phyloP scores from a whole-genome alignment of 2,888 invertebrate species.

The Mesochorus sp. region DNA sequence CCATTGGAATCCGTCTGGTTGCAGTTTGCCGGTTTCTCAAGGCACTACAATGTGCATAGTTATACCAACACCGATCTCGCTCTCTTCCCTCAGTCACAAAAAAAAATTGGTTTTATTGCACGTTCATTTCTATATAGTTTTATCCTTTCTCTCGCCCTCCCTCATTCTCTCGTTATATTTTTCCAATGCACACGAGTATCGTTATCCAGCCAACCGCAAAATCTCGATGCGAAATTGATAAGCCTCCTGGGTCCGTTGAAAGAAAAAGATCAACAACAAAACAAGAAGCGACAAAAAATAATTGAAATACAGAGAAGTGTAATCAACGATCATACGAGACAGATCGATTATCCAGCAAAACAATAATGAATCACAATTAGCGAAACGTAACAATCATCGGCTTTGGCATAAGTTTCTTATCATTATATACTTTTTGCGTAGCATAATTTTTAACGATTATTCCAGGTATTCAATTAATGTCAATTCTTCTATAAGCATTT shows the following conservation, averaged over 20 bases:
- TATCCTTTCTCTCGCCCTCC: background rate
- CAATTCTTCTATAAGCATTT: background rate
- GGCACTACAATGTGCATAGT: conserved; percentile 7
- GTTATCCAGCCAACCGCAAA: conserved; percentile 48
- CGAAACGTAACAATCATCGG: no score
- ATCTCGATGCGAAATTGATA: conserved; percentile 61
- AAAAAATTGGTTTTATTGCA: background rate
- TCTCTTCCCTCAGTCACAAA: background rate
- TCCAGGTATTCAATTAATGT: background rate
- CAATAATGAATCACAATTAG: background rate
- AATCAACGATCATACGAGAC: background rate
- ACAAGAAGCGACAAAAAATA: background rate
- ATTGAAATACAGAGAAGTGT: background rate
- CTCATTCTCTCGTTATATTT: conserved; percentile 6
- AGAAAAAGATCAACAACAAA: background rate
- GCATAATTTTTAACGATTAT: no score
- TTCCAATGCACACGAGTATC: conserved; percentile 59
- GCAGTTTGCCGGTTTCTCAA: conserved; percentile 46
- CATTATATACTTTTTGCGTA: no score
- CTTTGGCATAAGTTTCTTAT: no score
- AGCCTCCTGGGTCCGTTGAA: conserved; percentile 1
- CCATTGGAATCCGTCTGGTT: conserved; percentile 37
- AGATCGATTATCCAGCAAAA: background rate
- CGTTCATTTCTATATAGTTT: background rate
- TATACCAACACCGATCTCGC: background rate